Base-by-base conservation (phyloP, 2,113 vertebrate species). In the Speoplatyrhinus poulsoni region DNA sequence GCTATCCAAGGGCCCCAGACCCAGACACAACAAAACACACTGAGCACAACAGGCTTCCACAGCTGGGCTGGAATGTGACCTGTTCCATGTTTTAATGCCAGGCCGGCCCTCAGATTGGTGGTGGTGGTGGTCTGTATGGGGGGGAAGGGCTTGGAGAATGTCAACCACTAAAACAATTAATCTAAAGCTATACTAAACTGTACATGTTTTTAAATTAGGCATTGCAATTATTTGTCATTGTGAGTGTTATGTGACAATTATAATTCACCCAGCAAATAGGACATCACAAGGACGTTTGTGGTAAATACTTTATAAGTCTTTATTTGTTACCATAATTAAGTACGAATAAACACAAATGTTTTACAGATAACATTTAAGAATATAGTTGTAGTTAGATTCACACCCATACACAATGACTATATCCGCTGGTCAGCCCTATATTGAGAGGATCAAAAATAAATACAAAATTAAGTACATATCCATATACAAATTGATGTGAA, bases 21-120 rank as follows among this genome's bases (percentile, higher is more conserved):
- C 85, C 89, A 93, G 92, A 93, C 92, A 92, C 90, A 93, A 93
- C 92, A 93, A 89, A 91, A 89, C 92, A 92, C 88, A 88, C 75
- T 72, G 61, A 65, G 84, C 90, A 81, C 90, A 72, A 82, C 88
- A 72, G 90, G 90, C 82, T 82, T 82, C 79, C 90, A 87, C 90
- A 93, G 91, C 90, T 90, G 91, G 85, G 83, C 84, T 89, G 89
- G 92, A 93, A 93, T 93, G 91, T 93, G 92, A 91, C 91, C 91
- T 86, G 91, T 79, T 89, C 87, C 83, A 89, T 76, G 87, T 81
- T 81, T 75, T 82, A 82, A 85, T 84, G 82, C 86, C 83, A 87
- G 85, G 78, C 79, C 55, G 65, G 76, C 68, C 64, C 70, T 61
- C 62, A 66, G 62, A 77, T 12, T 49, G 48, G 48, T 9, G 48